Conservation (phyloP, 2,797 vertebrate species). For the Phoxinus dragarum region DNA sequence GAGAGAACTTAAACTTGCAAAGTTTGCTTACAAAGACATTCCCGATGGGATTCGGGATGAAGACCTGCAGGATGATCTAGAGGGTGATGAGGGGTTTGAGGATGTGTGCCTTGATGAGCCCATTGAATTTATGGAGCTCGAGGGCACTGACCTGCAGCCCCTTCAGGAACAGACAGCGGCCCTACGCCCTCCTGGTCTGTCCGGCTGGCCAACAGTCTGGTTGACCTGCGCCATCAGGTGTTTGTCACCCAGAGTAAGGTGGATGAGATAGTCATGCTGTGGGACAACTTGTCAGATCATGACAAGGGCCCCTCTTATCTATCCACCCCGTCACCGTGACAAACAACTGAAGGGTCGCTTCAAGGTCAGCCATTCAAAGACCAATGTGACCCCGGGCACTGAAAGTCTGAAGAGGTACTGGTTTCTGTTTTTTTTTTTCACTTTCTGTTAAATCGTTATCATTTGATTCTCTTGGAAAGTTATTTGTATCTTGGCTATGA, state of each 20-base stretch:
- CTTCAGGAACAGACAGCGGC: no score
- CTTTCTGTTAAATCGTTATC: neutral
- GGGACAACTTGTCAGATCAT: neutral
- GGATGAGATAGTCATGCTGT: neutral
- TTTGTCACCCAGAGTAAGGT: neutral
- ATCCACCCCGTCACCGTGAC: neutral
- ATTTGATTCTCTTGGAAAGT: neutral
- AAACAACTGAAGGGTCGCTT: neutral
- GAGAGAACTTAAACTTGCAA: no score
- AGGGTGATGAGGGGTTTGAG: neutral
- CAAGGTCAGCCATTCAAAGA: neutral
- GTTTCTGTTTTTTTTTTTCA: neutral
- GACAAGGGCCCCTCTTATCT: neutral
- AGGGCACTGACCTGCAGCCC: neutral
- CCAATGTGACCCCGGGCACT: neutral
- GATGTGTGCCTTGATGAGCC: neutral
- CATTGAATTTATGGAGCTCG: neutral
- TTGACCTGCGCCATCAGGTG: neutral
- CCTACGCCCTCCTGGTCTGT: neutral
- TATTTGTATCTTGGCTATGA: no score
- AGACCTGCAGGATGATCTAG: neutral
- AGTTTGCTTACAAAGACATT: neutral
- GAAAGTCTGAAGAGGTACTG: constrained; percentile 9
- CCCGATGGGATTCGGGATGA: neutral
- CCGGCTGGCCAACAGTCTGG: neutral